Evolutionary conservation across 2,888 invertebrate genomes (phyloP).

Genomic region (Brachycybe producta): DNA sequence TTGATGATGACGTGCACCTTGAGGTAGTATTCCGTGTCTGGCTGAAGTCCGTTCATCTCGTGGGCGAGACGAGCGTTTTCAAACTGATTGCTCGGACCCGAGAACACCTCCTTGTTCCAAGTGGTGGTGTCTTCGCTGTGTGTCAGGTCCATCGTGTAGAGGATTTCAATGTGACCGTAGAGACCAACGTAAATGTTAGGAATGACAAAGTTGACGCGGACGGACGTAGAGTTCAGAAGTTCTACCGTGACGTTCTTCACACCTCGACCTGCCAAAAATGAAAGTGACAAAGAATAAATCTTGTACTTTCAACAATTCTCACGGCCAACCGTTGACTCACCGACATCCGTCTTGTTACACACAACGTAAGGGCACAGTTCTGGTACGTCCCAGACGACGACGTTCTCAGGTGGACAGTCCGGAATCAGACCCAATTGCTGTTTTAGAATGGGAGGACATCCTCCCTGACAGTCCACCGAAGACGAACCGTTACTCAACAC

Average conservation of each 20-base stretch:
- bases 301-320: neutral
- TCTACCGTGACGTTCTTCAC: constrained; percentile 31
- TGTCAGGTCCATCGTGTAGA: constrained; percentile 53
- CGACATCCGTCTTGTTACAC: constrained; percentile 20
- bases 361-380: constrained; percentile 22
- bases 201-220: constrained; percentile 67
- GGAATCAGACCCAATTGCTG: constrained; percentile 23
- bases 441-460: constrained; percentile 24
- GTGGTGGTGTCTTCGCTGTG: constrained; percentile 27
- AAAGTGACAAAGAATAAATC: neutral
- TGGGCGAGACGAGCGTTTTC: constrained; percentile 76
- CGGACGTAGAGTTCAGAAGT: constrained; percentile 62
- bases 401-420: constrained; percentile 24
- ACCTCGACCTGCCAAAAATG: constrained; percentile 21
- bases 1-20: constrained; percentile 65
- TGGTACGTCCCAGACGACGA: constrained; percentile 25
- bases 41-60: constrained; percentile 58
- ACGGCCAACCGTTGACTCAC: constrained; percentile 16
- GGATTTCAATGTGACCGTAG: constrained; percentile 71
- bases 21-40: constrained; percentile 67
- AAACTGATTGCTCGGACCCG: constrained; percentile 71
- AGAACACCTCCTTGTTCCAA: constrained; percentile 75
- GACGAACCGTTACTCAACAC: constrained; percentile 24
- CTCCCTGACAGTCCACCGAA: constrained; percentile 24
- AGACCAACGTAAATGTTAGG: constrained; percentile 70